A percentile compares a stretch with the other conserved stretches of the same genome.
Evolutionary conservation across 2,113 vertebrate species (phyloP).

Genomic region (Carassius carassius): DNA sequence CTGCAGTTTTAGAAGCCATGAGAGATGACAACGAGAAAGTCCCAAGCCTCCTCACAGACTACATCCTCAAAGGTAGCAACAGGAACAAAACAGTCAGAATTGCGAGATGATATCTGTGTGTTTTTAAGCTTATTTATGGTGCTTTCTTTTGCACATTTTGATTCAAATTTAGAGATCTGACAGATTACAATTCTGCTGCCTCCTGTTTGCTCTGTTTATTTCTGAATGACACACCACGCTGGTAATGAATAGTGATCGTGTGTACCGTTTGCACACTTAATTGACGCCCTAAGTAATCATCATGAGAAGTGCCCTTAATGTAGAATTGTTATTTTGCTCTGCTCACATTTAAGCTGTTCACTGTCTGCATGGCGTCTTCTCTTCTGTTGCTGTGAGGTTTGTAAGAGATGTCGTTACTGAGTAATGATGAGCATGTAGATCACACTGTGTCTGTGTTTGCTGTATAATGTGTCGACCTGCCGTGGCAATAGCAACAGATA

Average conservation of each 20-base stretch:
- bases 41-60: conserved; percentile 93
- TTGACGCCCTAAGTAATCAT: neutral
- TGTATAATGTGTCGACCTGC: neutral
- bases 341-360: neutral
- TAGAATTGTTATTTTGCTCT: neutral
- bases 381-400: neutral
- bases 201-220: neutral
- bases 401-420: neutral
- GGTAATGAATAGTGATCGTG: neutral
- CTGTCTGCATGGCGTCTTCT: neutral
- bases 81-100: no score
- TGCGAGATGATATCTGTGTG: no score
- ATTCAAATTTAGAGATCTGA: neutral
- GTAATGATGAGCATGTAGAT: neutral
- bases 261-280: neutral
- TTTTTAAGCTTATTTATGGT: neutral
- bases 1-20: conserved; percentile 90
- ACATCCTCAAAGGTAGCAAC: conserved; percentile 92
- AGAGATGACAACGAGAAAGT: conserved; percentile 96
- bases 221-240: neutral
- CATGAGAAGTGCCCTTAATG: neutral
- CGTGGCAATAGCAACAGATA: neutral
- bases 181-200: neutral
- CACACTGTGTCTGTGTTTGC: neutral
- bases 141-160: neutral